These are phyloP conservation scores for Tolypeutes matacus DNA, from an alignment of 2,797 vertebrate genomes.

Conservation along the genomic window DNA sequence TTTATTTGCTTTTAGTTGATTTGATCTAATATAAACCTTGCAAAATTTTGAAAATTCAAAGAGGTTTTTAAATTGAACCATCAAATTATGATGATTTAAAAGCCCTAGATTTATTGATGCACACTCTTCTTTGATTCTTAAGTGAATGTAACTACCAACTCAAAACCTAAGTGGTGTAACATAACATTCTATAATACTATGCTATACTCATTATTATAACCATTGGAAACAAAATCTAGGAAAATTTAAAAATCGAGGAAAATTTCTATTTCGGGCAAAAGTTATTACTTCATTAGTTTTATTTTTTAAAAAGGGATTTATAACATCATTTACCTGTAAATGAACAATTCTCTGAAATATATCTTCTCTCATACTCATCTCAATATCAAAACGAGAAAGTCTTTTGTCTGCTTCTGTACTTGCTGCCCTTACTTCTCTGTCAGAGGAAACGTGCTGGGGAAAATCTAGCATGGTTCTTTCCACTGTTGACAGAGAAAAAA, in stretches of 20 bases:
- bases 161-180: background rate
- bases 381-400: slow-evolving; percentile 96
- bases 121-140: background rate
- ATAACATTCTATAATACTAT: background rate
- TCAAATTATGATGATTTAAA: background rate
- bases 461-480: slow-evolving; percentile 95
- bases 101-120: background rate
- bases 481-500: slow-evolving; percentile 87
- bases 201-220: background rate
- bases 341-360: slow-evolving; percentile 93
- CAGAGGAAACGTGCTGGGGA: slow-evolving; percentile 94
- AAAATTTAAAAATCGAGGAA: slow-evolving; percentile 47
- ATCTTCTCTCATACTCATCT: slow-evolving; percentile 96
- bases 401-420: slow-evolving; percentile 97
- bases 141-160: slow-evolving; percentile 32
- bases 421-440: slow-evolving; percentile 92
- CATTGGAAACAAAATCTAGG: slow-evolving; percentile 44
- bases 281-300: background rate
- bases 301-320: background rate
- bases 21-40: background rate
- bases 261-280: slow-evolving; percentile 21
- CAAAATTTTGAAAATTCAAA: slow-evolving; percentile 25
- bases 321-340: slow-evolving; percentile 91
- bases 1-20: slow-evolving; percentile 22
- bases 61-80: slow-evolving; percentile 14